These are phyloP conservation scores for Paralvinella palmiformis DNA, from an alignment of 1,140 invertebrate species.

Conservation along the genomic window DNA sequence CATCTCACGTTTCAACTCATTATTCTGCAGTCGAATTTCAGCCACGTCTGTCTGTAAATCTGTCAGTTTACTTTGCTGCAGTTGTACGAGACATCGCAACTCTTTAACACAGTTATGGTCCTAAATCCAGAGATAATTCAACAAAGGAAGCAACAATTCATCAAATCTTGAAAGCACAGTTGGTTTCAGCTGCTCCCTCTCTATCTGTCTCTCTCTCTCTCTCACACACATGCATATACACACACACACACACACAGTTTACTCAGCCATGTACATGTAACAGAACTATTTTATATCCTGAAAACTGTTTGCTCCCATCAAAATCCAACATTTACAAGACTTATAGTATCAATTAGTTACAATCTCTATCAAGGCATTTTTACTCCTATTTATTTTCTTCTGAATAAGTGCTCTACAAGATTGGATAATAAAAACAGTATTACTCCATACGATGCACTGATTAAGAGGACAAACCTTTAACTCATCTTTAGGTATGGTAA, in stretches of 20 bases:
- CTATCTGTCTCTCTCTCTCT: neutral
- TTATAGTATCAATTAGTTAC: too few relatives aligned
- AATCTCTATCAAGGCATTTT: too few relatives aligned
- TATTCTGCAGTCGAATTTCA: conserved; percentile 63
- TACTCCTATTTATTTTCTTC: too few relatives aligned
- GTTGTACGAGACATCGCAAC: conserved; percentile 73
- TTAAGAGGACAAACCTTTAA: conserved; percentile 62
- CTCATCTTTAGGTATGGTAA: conserved; percentile 91
- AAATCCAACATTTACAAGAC: too few relatives aligned
- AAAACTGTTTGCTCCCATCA: too few relatives aligned
- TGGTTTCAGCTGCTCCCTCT: neutral
- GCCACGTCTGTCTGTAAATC: conserved; percentile 66
- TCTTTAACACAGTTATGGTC: conserved; percentile 91
- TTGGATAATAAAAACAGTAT: too few relatives aligned
- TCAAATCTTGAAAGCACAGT: neutral
- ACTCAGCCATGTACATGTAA: too few relatives aligned
- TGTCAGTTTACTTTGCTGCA: conserved; percentile 75
- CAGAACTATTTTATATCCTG: too few relatives aligned
- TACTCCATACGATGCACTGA: too few relatives aligned
- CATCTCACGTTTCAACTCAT: conserved; percentile 82
- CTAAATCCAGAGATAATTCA: conserved; percentile 31
- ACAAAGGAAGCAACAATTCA: neutral
- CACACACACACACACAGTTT: too few relatives aligned
- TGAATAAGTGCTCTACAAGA: too few relatives aligned
- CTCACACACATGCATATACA: too few relatives aligned